Percentiles rank a stretch among this genome's conserved stretches.
Evolutionary conservation across 2,113 vertebrate genomes (phyloP).

Genomic region (Scatophagus argus): DNA sequence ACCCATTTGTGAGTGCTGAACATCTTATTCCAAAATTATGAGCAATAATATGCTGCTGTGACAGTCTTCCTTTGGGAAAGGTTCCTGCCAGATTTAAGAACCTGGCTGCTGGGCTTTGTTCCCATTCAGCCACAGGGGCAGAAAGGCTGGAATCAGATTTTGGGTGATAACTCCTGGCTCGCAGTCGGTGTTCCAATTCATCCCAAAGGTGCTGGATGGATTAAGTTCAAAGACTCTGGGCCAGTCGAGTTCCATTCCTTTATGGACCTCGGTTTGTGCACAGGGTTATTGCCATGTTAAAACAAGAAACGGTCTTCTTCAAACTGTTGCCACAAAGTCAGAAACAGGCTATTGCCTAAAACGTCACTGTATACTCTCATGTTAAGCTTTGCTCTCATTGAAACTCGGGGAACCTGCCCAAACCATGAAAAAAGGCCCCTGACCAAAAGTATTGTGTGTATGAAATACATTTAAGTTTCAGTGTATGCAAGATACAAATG

Average conservation of each 20-base stretch:
- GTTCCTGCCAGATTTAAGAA: not conserved
- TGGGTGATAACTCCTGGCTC: not conserved
- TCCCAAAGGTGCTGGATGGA: not conserved
- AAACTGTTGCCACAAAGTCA: not conserved
- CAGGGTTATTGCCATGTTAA: not conserved
- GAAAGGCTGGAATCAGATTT: conserved; percentile 9
- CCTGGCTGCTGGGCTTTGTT: conserved; percentile 3
- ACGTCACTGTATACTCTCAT: too few species aligned
- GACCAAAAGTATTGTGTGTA: not conserved
- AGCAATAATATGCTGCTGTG: not conserved
- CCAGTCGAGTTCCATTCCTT: not conserved
- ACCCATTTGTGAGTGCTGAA: not conserved
- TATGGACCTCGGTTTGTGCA: not conserved
- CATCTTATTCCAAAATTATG: not conserved
- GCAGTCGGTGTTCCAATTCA: not conserved
- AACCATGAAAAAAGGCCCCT: not conserved
- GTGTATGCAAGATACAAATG: not conserved
- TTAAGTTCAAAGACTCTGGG: not conserved
- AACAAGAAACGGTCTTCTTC: not conserved
- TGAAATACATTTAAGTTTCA: not conserved
- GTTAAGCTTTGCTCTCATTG: not conserved
- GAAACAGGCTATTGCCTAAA: not conserved
- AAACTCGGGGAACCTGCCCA: not conserved
- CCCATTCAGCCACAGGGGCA: not conserved
- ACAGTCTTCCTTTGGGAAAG: not conserved